Percentiles rank a stretch among this genome's conserved stretches.
These are phyloP conservation scores for Stegophylla sp. DNA, from an alignment of 2,888 invertebrate species.

Conservation along the genomic window DNA sequence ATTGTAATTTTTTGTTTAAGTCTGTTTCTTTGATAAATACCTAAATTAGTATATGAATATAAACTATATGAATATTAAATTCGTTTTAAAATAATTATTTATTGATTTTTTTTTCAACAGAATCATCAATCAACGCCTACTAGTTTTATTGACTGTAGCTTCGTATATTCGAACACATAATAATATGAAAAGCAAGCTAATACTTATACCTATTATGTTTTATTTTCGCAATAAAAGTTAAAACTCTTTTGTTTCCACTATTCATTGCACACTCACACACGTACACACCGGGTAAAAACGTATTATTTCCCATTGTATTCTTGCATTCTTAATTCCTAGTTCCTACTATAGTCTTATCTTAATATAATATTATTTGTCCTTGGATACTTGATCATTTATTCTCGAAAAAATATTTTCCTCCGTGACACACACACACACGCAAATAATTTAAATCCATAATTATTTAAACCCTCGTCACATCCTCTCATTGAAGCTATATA, in stretches of 20 bases:
- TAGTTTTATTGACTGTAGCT: background rate
- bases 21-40: too few species aligned
- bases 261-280: background rate
- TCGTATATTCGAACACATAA: background rate
- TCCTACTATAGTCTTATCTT: background rate
- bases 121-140: constrained; percentile 38
- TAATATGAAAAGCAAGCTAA: background rate
- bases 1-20: too few species aligned
- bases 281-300: background rate
- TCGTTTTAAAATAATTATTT: constrained; percentile 9
- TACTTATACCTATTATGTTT: background rate
- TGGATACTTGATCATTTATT: background rate
- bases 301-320: constrained; percentile 8
- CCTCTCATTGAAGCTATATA: too few species aligned
- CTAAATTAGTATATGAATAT: background rate
- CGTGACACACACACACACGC: background rate
- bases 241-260: constrained; percentile 14
- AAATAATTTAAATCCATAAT: background rate
- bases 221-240: constrained; percentile 24
- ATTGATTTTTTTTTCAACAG: constrained; percentile 20
- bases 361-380: background rate
- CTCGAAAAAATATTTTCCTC: background rate
- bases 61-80: background rate
- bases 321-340: background rate
- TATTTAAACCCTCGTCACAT: too few species aligned